Percentiles rank a stretch among this genome's conserved stretches.
Evolutionary conservation across 1,140 invertebrate species (phyloP).

Genomic region (Cyphomyrmex costatus): DNA sequence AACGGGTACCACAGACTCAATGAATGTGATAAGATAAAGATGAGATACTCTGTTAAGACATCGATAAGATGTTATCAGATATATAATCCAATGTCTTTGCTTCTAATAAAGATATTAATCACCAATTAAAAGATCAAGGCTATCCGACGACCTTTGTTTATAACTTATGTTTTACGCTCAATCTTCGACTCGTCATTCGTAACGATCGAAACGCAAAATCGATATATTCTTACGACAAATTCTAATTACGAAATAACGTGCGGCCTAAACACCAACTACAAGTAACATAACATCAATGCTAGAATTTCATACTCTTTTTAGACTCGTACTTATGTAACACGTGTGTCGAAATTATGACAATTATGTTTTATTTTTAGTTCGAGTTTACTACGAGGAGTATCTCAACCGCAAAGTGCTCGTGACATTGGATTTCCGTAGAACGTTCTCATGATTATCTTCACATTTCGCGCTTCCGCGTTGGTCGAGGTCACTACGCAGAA

Average conservation of each 20-base stretch:
- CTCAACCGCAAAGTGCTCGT: not conserved
- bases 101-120: not conserved
- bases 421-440: conserved; percentile 8
- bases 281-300: too few relatives aligned
- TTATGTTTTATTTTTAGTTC: too few relatives aligned
- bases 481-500: conserved; percentile 12
- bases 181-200: not conserved
- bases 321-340: too few relatives aligned
- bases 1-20: not conserved
- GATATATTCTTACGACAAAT: not conserved
- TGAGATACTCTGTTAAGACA: not conserved
- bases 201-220: not conserved
- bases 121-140: conserved; percentile 2
- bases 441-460: conserved; percentile 26
- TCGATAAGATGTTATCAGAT: not conserved
- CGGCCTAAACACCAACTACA: too few relatives aligned
- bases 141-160: conserved; percentile 19
- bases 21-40: conserved; percentile 11
- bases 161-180: not conserved
- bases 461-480: conserved; percentile 22
- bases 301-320: too few relatives aligned
- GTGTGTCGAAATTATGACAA: too few relatives aligned
- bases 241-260: not conserved
- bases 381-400: too few relatives aligned
- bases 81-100: not conserved